phyloP scores from a whole-genome alignment of 2,888 invertebrate species.

The Eilema griseolum region DNA sequence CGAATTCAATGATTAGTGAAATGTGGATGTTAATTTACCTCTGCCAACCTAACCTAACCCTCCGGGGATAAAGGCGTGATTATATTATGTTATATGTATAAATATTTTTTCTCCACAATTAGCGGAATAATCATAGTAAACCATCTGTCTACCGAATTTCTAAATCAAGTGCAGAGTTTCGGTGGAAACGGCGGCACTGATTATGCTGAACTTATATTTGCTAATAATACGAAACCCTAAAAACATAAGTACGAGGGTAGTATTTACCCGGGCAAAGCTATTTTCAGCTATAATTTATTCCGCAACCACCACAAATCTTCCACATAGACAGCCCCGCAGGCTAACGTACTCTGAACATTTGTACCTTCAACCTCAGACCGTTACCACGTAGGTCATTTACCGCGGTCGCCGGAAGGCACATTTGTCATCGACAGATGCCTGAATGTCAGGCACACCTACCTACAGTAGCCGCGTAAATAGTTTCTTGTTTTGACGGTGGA shows the following conservation, averaged over 20 bases:
- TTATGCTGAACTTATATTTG: no score
- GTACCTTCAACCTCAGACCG: conserved; percentile 12
- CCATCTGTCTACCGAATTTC: no score
- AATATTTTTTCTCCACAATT: no score
- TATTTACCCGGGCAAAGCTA: neutral
- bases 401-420: conserved; percentile 47
- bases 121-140: no score
- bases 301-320: neutral
- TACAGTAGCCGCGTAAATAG: neutral
- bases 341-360: conserved; percentile 12
- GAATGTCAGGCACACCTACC: conserved; percentile 62
- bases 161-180: no score
- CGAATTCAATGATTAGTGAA: no score
- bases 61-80: no score
- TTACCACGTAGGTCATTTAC: conserved; percentile 48
- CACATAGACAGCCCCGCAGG: neutral
- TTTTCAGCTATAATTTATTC: neutral
- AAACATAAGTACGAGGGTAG: neutral
- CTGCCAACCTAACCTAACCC: no score
- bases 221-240: no score
- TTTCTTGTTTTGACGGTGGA: neutral
- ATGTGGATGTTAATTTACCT: no score
- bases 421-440: conserved; percentile 59
- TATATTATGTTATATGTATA: no score
- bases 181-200: no score